A percentile compares a stretch with the other conserved stretches of the same genome.
These are phyloP conservation scores for Hirtodrosophila trivittata DNA, from an alignment of 2,888 invertebrate genomes.

Conservation along the genomic window DNA sequence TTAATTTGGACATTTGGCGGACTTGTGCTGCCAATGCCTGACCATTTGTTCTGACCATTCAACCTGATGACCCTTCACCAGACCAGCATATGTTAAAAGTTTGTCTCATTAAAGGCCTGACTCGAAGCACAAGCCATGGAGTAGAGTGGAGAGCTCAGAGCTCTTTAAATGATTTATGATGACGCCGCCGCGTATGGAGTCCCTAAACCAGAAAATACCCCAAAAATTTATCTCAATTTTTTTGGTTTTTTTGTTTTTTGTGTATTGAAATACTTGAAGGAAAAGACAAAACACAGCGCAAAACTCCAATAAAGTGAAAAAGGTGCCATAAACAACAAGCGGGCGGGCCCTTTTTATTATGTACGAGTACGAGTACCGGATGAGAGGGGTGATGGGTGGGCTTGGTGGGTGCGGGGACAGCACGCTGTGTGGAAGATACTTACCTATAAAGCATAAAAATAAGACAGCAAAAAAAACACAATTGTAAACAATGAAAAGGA, in stretches of 20 bases:
- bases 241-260: slow-evolving; percentile 20
- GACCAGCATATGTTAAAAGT: slow-evolving; percentile 48
- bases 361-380: slow-evolving; percentile 35
- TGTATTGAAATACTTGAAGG: slow-evolving; percentile 75
- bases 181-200: slow-evolving; percentile 10
- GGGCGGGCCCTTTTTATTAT: slow-evolving; percentile 38
- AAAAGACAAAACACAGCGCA: slow-evolving; percentile 52
- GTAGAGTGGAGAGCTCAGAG: slow-evolving; percentile 1
- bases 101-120: slow-evolving; percentile 60
- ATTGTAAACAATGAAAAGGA: slow-evolving; percentile 70
- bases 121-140: slow-evolving; percentile 26
- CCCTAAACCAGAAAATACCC: slow-evolving; percentile 26
- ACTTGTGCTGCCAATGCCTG: slow-evolving; percentile 50
- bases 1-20: slow-evolving; percentile 64
- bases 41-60: slow-evolving; percentile 49
- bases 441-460: slow-evolving; percentile 36
- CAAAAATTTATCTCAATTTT: slow-evolving; percentile 17
- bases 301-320: slow-evolving; percentile 79
- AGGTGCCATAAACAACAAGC: slow-evolving; percentile 76
- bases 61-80: slow-evolving; percentile 34
- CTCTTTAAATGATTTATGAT: slow-evolving; percentile 70
- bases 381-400: slow-evolving; percentile 12
- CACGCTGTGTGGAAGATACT: slow-evolving; percentile 31
- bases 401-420: slow-evolving; percentile 16
- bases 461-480: slow-evolving; percentile 37